Percentiles rank a stretch among this genome's conserved stretches.
These are phyloP conservation scores for Lepidonotus clava DNA, from an alignment of 2,888 invertebrate genomes.

Conservation along the genomic window DNA sequence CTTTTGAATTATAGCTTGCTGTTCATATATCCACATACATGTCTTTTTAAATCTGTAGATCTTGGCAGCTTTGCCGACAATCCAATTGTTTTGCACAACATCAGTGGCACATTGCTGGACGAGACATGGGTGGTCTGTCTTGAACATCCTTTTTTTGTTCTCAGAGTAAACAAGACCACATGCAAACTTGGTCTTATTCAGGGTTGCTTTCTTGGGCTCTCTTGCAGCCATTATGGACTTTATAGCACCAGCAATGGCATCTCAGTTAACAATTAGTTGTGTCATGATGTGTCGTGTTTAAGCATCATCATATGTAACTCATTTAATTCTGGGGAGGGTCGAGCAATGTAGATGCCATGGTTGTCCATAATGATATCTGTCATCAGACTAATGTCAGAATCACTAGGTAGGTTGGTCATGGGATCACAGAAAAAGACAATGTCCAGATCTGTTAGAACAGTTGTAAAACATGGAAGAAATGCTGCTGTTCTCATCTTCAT, in stretches of 20 bases:
- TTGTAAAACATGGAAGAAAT: slow-evolving; percentile 35
- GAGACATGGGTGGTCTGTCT: slow-evolving; percentile 18
- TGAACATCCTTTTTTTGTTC: slow-evolving; percentile 28
- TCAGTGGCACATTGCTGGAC: slow-evolving; percentile 23
- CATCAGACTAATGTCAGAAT: slow-evolving; percentile 37
- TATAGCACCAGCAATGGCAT: not conserved
- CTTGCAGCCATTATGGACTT: not conserved
- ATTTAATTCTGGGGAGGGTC: not conserved
- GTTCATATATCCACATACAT: slow-evolving; percentile 47
- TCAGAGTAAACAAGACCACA: slow-evolving; percentile 62
- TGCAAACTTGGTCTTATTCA: slow-evolving; percentile 34
- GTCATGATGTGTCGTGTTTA: not conserved
- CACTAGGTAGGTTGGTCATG: not conserved
- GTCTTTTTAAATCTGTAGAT: slow-evolving; percentile 49
- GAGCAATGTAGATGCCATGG: slow-evolving; percentile 34
- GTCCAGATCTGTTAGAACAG: slow-evolving; percentile 39
- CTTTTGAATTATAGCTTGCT: slow-evolving; percentile 28
- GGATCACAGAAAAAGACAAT: slow-evolving; percentile 50
- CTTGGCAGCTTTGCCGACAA: slow-evolving; percentile 50
- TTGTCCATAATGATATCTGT: slow-evolving; percentile 29
- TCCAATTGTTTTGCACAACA: slow-evolving; percentile 56
- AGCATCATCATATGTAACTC: not conserved
- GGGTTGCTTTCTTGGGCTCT: not conserved
- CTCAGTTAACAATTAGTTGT: not conserved
- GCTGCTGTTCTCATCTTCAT: slow-evolving; percentile 28